Percentiles rank a stretch among this genome's conserved stretches.
phyloP scores from a whole-genome alignment of 1,140 invertebrate species.

The Catajapyx aquilonaris region DNA sequence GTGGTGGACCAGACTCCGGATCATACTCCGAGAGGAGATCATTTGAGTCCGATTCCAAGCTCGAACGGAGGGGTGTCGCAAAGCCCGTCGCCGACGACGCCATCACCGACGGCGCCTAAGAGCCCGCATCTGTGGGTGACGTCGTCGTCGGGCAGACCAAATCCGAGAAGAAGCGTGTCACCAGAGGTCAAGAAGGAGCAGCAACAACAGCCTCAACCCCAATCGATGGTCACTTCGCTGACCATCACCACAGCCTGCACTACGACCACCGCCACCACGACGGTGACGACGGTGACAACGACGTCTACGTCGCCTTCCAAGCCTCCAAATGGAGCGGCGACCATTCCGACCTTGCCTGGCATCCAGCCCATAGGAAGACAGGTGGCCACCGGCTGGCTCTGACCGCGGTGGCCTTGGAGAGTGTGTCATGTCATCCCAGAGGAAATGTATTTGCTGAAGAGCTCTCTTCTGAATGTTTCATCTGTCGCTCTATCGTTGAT shows the following conservation, averaged over 20 bases:
- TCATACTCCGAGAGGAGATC: conserved; percentile 9
- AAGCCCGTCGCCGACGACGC: not conserved
- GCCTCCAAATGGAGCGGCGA: conserved; percentile 14
- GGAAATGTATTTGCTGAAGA: too few species aligned
- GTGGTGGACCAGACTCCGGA: conserved; percentile 10
- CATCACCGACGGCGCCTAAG: not conserved
- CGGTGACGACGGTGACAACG: conserved; percentile 12
- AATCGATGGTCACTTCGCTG: conserved; percentile 3
- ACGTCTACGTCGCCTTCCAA: conserved; percentile 22
- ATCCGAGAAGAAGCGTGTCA: conserved; percentile 5
- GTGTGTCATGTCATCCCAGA: too few species aligned
- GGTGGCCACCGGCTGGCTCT: conserved; percentile 36
- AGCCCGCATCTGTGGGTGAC: not conserved
- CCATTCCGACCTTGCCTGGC: conserved; percentile 30
- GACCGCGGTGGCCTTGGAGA: too few species aligned
- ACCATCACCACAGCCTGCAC: not conserved
- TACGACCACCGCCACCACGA: not conserved
- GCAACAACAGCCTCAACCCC: conserved; percentile 1
- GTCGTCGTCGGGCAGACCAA: conserved; percentile 1
- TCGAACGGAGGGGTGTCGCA: too few species aligned
- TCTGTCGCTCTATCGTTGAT: too few species aligned
- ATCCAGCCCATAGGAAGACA: conserved; percentile 39
- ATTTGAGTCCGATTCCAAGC: conserved; percentile 4
- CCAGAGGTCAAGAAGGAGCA: conserved; percentile 4
- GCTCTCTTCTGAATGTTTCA: too few species aligned